Base-by-base conservation (phyloP, 1,140 invertebrate species). In the Panonychus citri region DNA sequence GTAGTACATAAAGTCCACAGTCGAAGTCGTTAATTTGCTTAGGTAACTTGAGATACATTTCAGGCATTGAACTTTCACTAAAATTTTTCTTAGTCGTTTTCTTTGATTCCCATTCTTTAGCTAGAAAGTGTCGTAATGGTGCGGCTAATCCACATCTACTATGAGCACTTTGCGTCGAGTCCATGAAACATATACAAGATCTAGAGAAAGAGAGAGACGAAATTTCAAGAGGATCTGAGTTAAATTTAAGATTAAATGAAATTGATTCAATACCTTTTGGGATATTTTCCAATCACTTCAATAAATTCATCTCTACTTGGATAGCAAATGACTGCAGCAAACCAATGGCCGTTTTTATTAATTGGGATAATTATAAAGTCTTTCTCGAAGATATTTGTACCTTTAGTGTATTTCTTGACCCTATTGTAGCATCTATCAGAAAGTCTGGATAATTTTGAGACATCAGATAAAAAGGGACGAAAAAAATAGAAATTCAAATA, bases 11-110 rank as follows among this genome's bases (percentile, higher is more conserved):
- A 7, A 96, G 73, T 3, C 94, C 94, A 73, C 94, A 98, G 70
- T 98, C 94, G 40, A 82, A 87, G 67, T 82, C 90, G 74, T 97
- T 97, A 57, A 81, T 87, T 73, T 98, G 94, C 66, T 94, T 88
- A 21, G 91, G 91, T 57, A 93, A 85, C 73, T 84, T 85, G 0
- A 85, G 83, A 21, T 5, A 19, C 15, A 3, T 40, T 3, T 40
- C 39, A 17, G 39, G 39, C 39, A 40, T 54, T 2, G 13, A 19
- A 28, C 39, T 17, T 50, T 40, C 19, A 17, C 39, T 40, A n/a
- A 40, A 40, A 17, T 17, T 17, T 40, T 40, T 40, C 19, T 26
- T 5, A 10, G 25, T 25, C 1, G 26, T 12, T 1, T 65, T 71
- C 76, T 58, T 40, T 40, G 7, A 40, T 40, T 81, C 76, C 71